Evolutionary conservation across 2,113 vertebrate species (phyloP).

Genomic region (Sprattus sprattus): DNA sequence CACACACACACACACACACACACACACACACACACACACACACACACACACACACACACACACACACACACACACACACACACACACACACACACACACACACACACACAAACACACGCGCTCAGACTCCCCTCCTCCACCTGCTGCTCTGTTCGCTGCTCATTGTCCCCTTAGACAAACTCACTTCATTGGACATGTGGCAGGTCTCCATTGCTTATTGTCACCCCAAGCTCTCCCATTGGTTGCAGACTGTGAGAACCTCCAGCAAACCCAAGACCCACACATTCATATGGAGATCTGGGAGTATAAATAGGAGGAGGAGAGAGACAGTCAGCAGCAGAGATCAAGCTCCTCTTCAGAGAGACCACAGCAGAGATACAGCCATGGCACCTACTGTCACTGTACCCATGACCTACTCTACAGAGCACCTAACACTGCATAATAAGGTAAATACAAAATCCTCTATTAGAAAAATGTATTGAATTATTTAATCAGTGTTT

Average conservation of each 20-base stretch:
- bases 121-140: conserved; percentile 34
- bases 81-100: conserved; percentile 6
- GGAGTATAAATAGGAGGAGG: conserved; percentile 46
- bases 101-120: conserved; percentile 30
- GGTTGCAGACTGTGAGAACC: conserved; percentile 58
- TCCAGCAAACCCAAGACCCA: conserved; percentile 51
- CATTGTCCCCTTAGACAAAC: conserved; percentile 44
- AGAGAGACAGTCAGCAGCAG: conserved; percentile 33
- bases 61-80: conserved; percentile 25
- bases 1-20: not conserved
- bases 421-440: conserved; percentile 22
- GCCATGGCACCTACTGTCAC: conserved; percentile 33
- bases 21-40: too few relatives aligned
- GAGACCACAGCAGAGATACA: conserved; percentile 29
- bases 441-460: conserved; percentile 24
- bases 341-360: conserved; percentile 31
- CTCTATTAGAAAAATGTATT: too few relatives aligned
- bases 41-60: too few relatives aligned
- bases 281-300: conserved; percentile 56
- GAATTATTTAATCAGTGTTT: too few relatives aligned
- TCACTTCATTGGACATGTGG: conserved; percentile 49
- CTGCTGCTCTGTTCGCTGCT: conserved; percentile 38
- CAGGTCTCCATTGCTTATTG: conserved; percentile 31
- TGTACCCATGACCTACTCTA: conserved; percentile 24
- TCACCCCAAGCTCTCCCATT: conserved; percentile 36